Conservation (phyloP, 2,113 vertebrate genomes). For the Nothobranchius furzeri region DNA sequence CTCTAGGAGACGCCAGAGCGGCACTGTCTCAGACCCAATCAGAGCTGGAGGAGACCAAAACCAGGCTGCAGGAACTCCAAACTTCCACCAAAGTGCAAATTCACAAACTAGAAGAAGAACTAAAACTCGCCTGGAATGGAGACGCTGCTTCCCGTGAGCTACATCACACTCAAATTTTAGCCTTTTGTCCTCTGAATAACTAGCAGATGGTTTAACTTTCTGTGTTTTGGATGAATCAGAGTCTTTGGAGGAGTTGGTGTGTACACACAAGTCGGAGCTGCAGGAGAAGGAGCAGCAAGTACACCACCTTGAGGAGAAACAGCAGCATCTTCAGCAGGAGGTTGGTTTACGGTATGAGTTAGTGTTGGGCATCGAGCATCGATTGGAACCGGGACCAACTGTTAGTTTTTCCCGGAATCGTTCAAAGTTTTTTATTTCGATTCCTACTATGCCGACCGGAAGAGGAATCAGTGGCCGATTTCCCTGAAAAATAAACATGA, state of each 20-base stretch:
- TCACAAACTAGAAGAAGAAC: conserved; percentile 76
- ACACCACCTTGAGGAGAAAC: conserved; percentile 75
- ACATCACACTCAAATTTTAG: neutral
- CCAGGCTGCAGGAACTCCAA: conserved; percentile 74
- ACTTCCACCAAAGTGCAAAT: conserved; percentile 72
- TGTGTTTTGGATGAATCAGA: conserved; percentile 51
- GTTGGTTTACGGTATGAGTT: conserved; percentile 56
- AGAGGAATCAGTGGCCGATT: too few relatives aligned
- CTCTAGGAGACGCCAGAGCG: conserved; percentile 54
- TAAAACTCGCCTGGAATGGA: conserved; percentile 76
- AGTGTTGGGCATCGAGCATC: too few relatives aligned
- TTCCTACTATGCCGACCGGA: too few relatives aligned
- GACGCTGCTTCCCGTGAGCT: conserved; percentile 80
- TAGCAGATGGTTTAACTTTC: neutral
- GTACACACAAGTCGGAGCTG: conserved; percentile 70
- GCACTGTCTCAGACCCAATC: conserved; percentile 72
- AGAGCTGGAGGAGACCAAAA: conserved; percentile 67
- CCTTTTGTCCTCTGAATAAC: neutral
- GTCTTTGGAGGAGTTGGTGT: conserved; percentile 73
- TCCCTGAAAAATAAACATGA: too few relatives aligned
- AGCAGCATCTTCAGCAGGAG: conserved; percentile 77
- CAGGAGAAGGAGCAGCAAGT: conserved; percentile 68
- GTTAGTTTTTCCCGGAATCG: too few relatives aligned
- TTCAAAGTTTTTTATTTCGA: too few relatives aligned
- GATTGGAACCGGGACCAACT: too few relatives aligned